These are phyloP conservation scores for Drosophila dunni DNA, from an alignment of 1,140 invertebrate species.

Conservation along the genomic window DNA sequence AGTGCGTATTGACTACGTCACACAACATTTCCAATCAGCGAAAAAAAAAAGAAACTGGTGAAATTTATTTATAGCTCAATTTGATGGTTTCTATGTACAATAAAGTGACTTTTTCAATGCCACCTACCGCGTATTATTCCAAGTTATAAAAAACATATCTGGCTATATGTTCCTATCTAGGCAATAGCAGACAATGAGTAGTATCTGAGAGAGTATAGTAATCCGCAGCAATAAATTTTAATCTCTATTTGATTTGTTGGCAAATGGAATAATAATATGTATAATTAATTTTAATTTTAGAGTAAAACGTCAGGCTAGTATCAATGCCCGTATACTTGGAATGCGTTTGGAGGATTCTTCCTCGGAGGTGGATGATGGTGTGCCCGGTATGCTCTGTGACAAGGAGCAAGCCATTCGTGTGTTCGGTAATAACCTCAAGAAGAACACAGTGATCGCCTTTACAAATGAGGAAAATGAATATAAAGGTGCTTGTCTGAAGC, in stretches of 20 bases:
- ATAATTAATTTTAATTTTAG: conserved; percentile 13
- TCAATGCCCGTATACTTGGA: conserved; percentile 85
- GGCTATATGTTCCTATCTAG: background rate
- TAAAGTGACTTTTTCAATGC: background rate
- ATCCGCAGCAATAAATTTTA: background rate
- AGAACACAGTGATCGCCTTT: conserved; percentile 89
- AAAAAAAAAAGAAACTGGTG: background rate
- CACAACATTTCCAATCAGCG: background rate
- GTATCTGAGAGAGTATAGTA: background rate
- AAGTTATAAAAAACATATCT: background rate
- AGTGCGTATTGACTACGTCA: conserved; percentile 28
- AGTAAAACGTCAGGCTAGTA: background rate
- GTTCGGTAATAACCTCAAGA: conserved; percentile 90
- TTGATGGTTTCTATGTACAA: background rate
- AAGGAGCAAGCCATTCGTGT: conserved; percentile 87
- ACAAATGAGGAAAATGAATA: conserved; percentile 86
- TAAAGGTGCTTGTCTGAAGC: conserved; percentile 86
- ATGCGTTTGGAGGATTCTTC: conserved; percentile 88
- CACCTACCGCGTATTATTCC: background rate
- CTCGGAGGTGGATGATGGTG: conserved; percentile 87
- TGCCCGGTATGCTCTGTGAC: conserved; percentile 88
- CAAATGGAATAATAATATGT: too few relatives aligned
- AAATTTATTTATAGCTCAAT: background rate
- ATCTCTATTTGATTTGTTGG: background rate
- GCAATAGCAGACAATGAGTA: background rate